These are phyloP conservation scores for Sesamia inferens DNA, from an alignment of 2,888 invertebrate genomes.

Conservation along the genomic window DNA sequence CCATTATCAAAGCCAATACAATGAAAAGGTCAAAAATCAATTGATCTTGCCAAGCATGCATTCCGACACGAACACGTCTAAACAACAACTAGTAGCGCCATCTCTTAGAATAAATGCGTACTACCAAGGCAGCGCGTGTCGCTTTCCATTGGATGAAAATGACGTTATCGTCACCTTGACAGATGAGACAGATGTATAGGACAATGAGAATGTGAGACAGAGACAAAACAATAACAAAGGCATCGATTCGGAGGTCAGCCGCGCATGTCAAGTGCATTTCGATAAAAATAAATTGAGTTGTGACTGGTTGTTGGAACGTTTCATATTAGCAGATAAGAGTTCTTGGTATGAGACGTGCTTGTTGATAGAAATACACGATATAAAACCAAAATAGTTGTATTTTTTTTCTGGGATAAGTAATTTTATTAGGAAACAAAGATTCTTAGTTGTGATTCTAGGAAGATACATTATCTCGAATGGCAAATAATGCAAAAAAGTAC, in stretches of 20 bases:
- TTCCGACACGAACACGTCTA: slow-evolving; percentile 30
- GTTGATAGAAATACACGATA: background rate
- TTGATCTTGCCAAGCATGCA: slow-evolving; percentile 55
- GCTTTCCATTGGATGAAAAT: slow-evolving; percentile 72
- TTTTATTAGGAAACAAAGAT: background rate
- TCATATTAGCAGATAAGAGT: slow-evolving; percentile 36
- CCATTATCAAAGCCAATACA: slow-evolving; percentile 52
- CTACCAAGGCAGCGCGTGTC: slow-evolving; percentile 63
- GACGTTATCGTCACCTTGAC: slow-evolving; percentile 73
- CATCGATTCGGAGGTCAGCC: slow-evolving; percentile 87
- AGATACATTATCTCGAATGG: too few species aligned
- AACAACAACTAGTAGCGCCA: slow-evolving; percentile 75
- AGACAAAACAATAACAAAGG: slow-evolving; percentile 85
- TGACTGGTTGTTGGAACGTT: slow-evolving; percentile 43
- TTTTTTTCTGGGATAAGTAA: background rate
- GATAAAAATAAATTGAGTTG: slow-evolving; percentile 76
- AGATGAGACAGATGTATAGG: slow-evolving; percentile 64
- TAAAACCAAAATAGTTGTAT: background rate
- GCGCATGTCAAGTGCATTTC: slow-evolving; percentile 86
- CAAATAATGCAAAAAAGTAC: background rate
- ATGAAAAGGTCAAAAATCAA: slow-evolving; percentile 59
- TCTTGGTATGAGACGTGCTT: background rate
- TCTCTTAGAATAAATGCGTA: slow-evolving; percentile 75
- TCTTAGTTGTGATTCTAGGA: too few species aligned
- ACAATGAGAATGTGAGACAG: slow-evolving; percentile 65